phyloP scores from a whole-genome alignment of 2,797 vertebrate species.

The Nyctibius grandis region DNA sequence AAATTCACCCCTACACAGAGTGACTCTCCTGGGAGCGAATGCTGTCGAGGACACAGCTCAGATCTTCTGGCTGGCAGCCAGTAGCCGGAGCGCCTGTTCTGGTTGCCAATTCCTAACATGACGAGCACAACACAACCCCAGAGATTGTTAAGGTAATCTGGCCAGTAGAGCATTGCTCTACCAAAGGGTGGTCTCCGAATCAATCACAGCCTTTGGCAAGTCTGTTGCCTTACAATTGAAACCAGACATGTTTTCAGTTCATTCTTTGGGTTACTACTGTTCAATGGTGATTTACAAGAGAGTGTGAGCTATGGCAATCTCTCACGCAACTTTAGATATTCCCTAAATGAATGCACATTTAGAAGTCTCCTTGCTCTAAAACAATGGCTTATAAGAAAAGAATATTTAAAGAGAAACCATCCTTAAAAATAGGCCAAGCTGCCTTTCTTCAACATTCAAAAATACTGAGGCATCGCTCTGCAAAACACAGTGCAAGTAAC shows the following conservation, averaged over 20 bases:
- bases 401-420: conserved; percentile 51
- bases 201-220: conserved; percentile 84
- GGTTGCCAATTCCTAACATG: conserved; percentile 44
- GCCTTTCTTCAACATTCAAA: not conserved
- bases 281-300: conserved; percentile 88
- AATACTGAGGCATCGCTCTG: not conserved
- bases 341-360: conserved; percentile 83
- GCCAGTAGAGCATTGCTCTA: conserved; percentile 74
- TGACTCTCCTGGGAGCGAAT: not conserved
- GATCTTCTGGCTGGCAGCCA: conserved; percentile 50
- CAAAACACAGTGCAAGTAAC: not conserved
- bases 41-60: not conserved
- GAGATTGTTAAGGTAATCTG: conserved; percentile 76
- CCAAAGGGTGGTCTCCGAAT: conserved; percentile 85
- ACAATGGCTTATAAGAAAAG: conserved; percentile 14
- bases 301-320: conserved; percentile 86
- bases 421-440: conserved; percentile 1
- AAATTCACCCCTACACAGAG: not conserved
- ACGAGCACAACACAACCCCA: conserved; percentile 49
- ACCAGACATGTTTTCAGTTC: conserved; percentile 89
- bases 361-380: conserved; percentile 70
- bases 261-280: conserved; percentile 89
- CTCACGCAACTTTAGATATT: conserved; percentile 85
- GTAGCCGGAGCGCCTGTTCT: not conserved
- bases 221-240: conserved; percentile 82